Evolutionary conservation across 2,888 invertebrate species (phyloP), one percentile per base, ranked within the genome.

Genomic region (Cheilosia impressa): DNA sequence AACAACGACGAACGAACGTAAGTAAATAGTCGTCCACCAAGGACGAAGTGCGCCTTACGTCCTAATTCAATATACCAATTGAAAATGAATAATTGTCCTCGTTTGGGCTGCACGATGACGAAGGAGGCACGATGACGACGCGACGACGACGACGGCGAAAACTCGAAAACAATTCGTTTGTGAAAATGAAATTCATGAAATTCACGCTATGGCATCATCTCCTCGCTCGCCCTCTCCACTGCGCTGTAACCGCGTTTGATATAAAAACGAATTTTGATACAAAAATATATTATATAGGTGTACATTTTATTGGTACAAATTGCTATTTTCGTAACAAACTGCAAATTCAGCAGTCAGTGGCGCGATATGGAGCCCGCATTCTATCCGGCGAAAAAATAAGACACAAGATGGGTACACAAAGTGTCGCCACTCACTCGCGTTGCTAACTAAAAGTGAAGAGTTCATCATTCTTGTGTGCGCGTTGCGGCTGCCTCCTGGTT

Each of bases 241-340:
- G 41, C 2, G 7, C 22, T 50, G 55, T 68, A 68, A 75, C 17
- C 34, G 45, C 60, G 17, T 73, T 84, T 85, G 69, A 85, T 85
- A 85, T 85, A 80, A 85, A 80, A 71, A 76, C 50, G 71, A 27
- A 10, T 38, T 58, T 58, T 58, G 34, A 38, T 38, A 38, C 13
- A 38, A 38, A 38, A 38, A 38, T 38, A 38, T 38, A 13, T 13
- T 60, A 22, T 50, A 19, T 50, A 38, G 38, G 38, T 24, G 13
- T 52, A 15, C 15, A n/a, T 80, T 73, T 75, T 68, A 52, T 75
- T 75, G 63, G 43, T 63, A 83, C 63, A 73, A 83, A 78, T 75
- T 52, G 65, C 84, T 84, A 84, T 84, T 84, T 84, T 80, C 53
- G 65, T 80, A 84, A 31, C 71, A 69, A 24, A 83, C 73, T 79